Base-by-base conservation (phyloP, 35 echinoderm and acorn worm species). In the Lytechinus variegatus region DNA sequence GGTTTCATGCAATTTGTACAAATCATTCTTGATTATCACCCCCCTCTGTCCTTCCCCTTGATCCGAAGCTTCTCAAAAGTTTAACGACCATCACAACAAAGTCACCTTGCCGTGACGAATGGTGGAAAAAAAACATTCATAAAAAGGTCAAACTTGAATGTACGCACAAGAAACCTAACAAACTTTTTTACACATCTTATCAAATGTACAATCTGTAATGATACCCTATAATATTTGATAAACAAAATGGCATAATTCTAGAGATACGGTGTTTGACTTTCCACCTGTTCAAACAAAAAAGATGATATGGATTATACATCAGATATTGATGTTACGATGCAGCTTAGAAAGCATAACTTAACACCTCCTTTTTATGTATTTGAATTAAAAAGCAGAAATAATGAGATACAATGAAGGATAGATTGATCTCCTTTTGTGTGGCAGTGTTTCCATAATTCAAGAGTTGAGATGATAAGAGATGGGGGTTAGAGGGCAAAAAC, bases 231-330 rank as follows among this genome's bases (percentile, higher is more conserved):
- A 16, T 79, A 79, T 79, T 79, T 79, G n/a, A 79, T 79, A 79
- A 79, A 79, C 66, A 79, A 58, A 58, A 58, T 79, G 66, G 66
- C 66, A 79, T 79, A 79, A 79, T 79, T 79, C 66, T n/a, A n/a
- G 19, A 79, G 14, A 79, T 79, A 79, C 2, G 66, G 66, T 79
- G 66, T 79, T 24, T 5, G 21, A 79, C 66, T 79, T 24, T 79
- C 21, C 19, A 79, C n/a, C 21, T 79, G 66, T 16, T 16, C 66
- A 79, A 79, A 79, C 66, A 79, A 24, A 16, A 16, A 0, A n/a
- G 0, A 7, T 24, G 66, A 79, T 79, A 24, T 8, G 3, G 16
- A 79, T 79, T 24, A 7, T 58, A 58, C 12, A 24, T 8, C 66
- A 24, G 66, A 79, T 79, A 79, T 79, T 24, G 6, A 79, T 79